Evolutionary conservation across 2,888 invertebrate genomes (phyloP), one percentile per base, ranked within the genome.

Genomic region (Abrostola triplasia): DNA sequence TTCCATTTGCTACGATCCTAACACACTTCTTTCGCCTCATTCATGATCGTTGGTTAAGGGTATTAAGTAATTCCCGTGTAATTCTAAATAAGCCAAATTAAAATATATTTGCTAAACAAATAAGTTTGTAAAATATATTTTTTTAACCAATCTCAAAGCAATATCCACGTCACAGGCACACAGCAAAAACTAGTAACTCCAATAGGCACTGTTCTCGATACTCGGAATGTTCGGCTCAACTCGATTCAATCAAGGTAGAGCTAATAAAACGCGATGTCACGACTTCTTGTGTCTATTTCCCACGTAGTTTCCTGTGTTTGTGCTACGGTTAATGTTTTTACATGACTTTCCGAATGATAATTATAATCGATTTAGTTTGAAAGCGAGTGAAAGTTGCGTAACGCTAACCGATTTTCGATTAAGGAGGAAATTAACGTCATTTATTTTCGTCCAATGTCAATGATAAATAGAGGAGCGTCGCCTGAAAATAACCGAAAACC

Each of bases 321-420:
- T 75, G 79, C 63, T 80, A 81, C 80, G 73, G 80, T 83, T 84
- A 81, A 72, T 77, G 81, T 90, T 91, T 90, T 90, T 90, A 84
- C 79, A 80, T 80, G 79, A 75, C 84, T 89, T 86, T 88, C 82
- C 69, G 76, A 85, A 78, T 71, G 70, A 62, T 69, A 69, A 73
- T 87, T 79, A 82, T 79, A 89, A 87, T 84, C 84, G 83, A 86
- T 87, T 85, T 82, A 83, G 74, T 84, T 80, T 63, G 73, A 77
- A 83, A 77, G 74, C 73, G 84, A 68, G 76, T 67, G 87, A 89
- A 88, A 88, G 86, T 86, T 81, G 57, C 56, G 56, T 66, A 64
- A 70, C 67, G 56, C 11, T 35, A 24, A 67, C 48, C 37, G 56
- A 63, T 70, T 73, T 67, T 67, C 52, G 35, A 62, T 61, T 64